Evolutionary conservation across 2,797 vertebrate genomes (phyloP).

Genomic region (Taenioides sp.): DNA sequence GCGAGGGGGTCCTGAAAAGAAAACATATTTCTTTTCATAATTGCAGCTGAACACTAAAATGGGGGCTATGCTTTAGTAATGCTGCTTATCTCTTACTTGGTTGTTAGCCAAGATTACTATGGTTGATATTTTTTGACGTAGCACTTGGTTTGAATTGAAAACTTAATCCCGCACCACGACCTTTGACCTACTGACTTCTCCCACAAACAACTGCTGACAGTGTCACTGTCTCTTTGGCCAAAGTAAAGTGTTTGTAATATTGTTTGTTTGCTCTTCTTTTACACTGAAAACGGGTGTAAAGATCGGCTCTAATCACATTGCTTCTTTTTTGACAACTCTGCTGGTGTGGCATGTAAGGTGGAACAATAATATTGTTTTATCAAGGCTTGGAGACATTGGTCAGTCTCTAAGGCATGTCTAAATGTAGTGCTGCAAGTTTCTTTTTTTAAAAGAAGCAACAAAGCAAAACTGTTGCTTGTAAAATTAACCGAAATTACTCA

Average conservation of each 20-base stretch:
- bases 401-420: no score
- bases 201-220: slow-evolving; percentile 25
- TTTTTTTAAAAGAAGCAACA: no score
- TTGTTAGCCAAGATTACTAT: background rate
- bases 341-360: slow-evolving; percentile 23
- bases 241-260: background rate
- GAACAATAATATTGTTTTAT: slow-evolving; percentile 46
- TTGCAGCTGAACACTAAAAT: background rate
- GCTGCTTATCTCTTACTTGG: background rate
- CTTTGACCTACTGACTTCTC: slow-evolving; percentile 45
- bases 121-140: background rate
- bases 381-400: slow-evolving; percentile 20
- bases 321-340: slow-evolving; percentile 10
- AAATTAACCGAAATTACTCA: no score
- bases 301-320: slow-evolving; percentile 1
- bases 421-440: no score
- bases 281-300: slow-evolving; percentile 1
- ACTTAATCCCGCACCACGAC: slow-evolving; percentile 4
- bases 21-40: no score
- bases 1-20: no score
- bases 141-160: background rate
- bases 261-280: background rate
- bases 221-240: slow-evolving; percentile 19
- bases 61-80: background rate
- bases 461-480: no score